Base-by-base conservation (phyloP, 2,113 vertebrate species). In the Verasper variegatus region DNA sequence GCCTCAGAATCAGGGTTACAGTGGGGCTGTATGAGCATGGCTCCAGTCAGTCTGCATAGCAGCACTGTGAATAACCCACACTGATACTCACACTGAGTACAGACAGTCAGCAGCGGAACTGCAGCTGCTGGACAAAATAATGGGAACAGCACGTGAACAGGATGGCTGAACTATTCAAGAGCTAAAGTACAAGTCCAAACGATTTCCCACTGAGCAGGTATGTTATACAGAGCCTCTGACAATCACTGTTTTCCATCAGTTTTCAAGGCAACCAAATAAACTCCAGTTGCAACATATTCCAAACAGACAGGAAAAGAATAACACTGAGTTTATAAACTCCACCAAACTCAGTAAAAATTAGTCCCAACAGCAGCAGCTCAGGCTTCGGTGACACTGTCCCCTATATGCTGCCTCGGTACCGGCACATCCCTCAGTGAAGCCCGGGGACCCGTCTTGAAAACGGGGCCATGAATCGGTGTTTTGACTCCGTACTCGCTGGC, bases 21-120 rank as follows among this genome's bases (percentile, higher is more conserved):
- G 84, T 73, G 23, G 56, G 81, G 73, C 83, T 80, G 88, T 86
- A 78, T 82, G 71, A 79, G 74, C 2, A 31, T 84, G 91, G 91
- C 91, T 92, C 91, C 91, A 91, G 66, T 65, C 88, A 86, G 91
- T 92, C 91, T 92, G 89, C 91, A 92, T 92, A 92, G 89, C 90
- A 86, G 85, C 81, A 64, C 85, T 85, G 78, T 86, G 86, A 92
- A 88, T 91, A 91, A 90, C 88, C 82, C 89, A 84, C 88, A 86
- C 81, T 66, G 63, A 75, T 51, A 61, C 66, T 66, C 37, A 68
- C 71, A 26, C 76, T 7, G 14, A 75, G 67, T 61, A 63, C 71
- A 67, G 3, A 3, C 37, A 42, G 23, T 68, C 75, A 82, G 68
- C 56, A 77, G 76, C 52, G 58, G 42, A 66, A 52, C 61, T 23